Evolutionary conservation across 2,888 invertebrate genomes (phyloP).

Genomic region (Aelia acuminata): DNA sequence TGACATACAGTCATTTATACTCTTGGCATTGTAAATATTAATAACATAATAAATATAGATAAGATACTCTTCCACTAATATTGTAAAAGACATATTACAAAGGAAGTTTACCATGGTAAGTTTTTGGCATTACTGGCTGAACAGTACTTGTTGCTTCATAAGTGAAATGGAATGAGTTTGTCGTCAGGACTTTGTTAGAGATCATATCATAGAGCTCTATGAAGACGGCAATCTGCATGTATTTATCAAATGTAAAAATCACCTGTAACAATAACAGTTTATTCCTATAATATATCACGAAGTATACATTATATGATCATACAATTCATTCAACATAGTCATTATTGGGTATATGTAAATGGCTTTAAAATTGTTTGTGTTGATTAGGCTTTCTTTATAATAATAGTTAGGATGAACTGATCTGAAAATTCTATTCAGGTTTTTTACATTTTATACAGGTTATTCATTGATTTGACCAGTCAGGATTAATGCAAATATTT

Average conservation of each 20-base stretch:
- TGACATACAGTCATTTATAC: too few relatives aligned
- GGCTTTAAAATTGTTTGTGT: too few relatives aligned
- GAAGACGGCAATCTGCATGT: constrained; percentile 78
- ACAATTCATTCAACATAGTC: too few relatives aligned
- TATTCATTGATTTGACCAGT: too few relatives aligned
- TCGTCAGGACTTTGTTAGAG: constrained; percentile 74
- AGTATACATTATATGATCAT: too few relatives aligned
- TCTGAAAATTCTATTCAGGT: too few relatives aligned
- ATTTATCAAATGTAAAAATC: constrained; percentile 71
- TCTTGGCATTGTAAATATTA: too few relatives aligned
- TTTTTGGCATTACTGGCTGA: constrained; percentile 74
- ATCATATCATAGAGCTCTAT: constrained; percentile 77
- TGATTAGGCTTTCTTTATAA: too few relatives aligned
- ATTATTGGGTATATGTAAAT: too few relatives aligned
- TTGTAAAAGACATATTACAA: not conserved
- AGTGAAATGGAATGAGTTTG: constrained; percentile 83
- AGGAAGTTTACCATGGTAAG: constrained; percentile 76
- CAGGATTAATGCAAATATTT: too few relatives aligned
- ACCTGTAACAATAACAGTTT: constrained; percentile 68
- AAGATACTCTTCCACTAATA: constrained; percentile 15
- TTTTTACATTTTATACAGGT: too few relatives aligned
- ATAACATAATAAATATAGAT: not conserved
- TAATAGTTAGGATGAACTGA: too few relatives aligned
- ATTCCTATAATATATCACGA: not conserved
- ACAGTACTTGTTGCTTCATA: constrained; percentile 73